Percentiles rank a stretch among this genome's conserved stretches.
These are phyloP conservation scores for Acanthaster planci DNA, from an alignment of 35 echinoderm and acorn worm species.

Conservation along the genomic window DNA sequence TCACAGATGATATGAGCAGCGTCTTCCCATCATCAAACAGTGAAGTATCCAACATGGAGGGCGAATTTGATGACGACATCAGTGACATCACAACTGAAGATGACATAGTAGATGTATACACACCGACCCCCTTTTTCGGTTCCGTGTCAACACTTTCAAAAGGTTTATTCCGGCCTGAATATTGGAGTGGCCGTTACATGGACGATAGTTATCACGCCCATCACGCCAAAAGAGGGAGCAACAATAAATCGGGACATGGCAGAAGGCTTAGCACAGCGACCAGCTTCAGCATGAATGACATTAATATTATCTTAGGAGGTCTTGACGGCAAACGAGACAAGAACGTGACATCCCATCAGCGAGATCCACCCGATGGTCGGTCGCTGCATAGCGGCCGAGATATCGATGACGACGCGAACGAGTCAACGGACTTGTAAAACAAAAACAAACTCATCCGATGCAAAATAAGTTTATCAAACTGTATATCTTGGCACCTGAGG, in stretches of 20 bases:
- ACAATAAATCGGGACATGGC: background rate
- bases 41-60: background rate
- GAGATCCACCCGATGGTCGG: background rate
- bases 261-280: background rate
- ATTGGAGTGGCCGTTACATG: background rate
- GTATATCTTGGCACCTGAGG: no score
- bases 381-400: background rate
- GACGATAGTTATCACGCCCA: background rate
- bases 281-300: background rate
- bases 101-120: background rate
- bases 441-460: no score
- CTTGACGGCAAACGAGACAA: background rate
- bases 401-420: background rate
- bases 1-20: background rate
- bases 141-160: background rate
- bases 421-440: constrained; percentile 2
- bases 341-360: background rate
- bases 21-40: background rate
- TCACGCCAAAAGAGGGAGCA: background rate
- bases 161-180: background rate
- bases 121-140: background rate
- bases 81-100: background rate
- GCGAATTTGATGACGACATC: background rate
- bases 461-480: no score
- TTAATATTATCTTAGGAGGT: background rate